Conservation (phyloP, 2,888 invertebrate species). For the Agrochola macilenta region DNA sequence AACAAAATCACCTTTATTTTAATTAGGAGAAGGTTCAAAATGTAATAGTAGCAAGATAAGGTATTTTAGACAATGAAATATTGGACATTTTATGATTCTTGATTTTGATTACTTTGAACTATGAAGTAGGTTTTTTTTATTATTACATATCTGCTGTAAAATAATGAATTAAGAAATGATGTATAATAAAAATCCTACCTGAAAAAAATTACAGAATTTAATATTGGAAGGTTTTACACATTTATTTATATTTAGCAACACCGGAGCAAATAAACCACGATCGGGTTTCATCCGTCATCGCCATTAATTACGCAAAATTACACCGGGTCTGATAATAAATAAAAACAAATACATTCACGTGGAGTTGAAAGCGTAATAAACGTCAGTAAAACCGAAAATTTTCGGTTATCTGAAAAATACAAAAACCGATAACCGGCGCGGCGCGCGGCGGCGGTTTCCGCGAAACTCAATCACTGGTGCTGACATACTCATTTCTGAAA, state of each 20-base stretch:
- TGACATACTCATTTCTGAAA: slow-evolving; percentile 39
- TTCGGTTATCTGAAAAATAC: slow-evolving; percentile 9
- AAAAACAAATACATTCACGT: slow-evolving; percentile 34
- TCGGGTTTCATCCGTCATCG: neutral
- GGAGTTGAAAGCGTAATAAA: slow-evolving; percentile 33
- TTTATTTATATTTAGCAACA: neutral
- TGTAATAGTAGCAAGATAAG: slow-evolving; percentile 23
- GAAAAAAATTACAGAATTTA: neutral
- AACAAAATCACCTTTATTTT: slow-evolving; percentile 47
- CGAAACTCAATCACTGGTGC: slow-evolving; percentile 44
- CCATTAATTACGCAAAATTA: slow-evolving; percentile 35
- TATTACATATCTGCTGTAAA: neutral
- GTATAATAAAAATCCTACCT: neutral
- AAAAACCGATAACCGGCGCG: neutral
- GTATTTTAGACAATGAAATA: slow-evolving; percentile 35
- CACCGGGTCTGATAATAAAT: slow-evolving; percentile 24
- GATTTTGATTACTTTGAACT: slow-evolving; percentile 27
- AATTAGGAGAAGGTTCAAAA: slow-evolving; percentile 53
- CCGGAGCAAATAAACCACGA: slow-evolving; percentile 11
- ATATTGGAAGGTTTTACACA: neutral
- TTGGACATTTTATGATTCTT: slow-evolving; percentile 25
- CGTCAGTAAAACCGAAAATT: slow-evolving; percentile 9
- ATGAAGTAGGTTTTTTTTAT: neutral
- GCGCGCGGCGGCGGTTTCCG: neutral
- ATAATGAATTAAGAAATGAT: neutral